These are phyloP conservation scores for Tamias sibiricus DNA, from an alignment of 2,113 vertebrate genomes.

Conservation along the genomic window DNA sequence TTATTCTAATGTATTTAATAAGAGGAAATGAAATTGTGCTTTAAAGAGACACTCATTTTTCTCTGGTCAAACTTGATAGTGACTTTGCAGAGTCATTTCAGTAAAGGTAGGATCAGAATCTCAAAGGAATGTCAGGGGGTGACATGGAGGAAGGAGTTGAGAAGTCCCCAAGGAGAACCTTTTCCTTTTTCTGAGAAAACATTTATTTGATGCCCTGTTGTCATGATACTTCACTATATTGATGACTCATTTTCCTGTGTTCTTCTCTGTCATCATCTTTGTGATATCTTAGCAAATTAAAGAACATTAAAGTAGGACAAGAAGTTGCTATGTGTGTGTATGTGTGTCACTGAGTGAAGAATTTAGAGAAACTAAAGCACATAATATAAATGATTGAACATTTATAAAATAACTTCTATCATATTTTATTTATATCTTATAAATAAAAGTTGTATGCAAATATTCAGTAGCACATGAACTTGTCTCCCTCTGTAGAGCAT, in stretches of 20 bases:
- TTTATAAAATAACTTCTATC: not conserved
- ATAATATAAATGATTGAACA: not conserved
- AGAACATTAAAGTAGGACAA: not conserved
- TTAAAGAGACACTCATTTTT: conserved; percentile 10
- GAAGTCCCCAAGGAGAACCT: not conserved
- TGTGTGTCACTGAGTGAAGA: not conserved
- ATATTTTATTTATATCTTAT: not conserved
- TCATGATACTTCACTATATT: not conserved
- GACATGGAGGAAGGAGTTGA: not conserved
- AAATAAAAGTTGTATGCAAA: not conserved
- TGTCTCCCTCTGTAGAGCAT: not conserved
- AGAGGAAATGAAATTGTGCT: conserved; percentile 33
- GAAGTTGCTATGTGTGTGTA: not conserved
- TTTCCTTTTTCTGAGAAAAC: not conserved
- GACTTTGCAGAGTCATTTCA: not conserved
- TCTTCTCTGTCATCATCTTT: not conserved
- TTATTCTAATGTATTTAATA: conserved; percentile 59
- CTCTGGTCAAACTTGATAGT: not conserved
- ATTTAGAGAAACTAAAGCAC: not conserved
- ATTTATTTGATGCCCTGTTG: not conserved
- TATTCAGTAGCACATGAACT: not conserved
- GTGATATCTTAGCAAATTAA: not conserved
- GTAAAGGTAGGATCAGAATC: not conserved
- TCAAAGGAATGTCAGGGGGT: not conserved
- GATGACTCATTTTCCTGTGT: not conserved